Conservation (phyloP, 2,888 invertebrate species). For the Erannis defoliaria region DNA sequence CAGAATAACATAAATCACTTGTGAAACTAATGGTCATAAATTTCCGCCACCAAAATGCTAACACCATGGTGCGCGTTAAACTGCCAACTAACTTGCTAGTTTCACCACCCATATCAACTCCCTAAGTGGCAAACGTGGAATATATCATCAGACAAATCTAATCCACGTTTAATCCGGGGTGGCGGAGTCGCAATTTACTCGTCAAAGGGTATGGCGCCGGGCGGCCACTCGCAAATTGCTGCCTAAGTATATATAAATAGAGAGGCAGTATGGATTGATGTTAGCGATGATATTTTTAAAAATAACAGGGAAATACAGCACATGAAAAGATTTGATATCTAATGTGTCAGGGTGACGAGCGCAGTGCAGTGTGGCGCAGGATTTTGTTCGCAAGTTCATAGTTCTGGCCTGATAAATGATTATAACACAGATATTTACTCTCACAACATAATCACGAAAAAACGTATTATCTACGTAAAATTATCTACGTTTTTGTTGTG, state of each 20-base stretch:
- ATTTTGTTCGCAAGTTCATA: no score
- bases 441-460: no score
- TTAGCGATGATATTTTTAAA: not conserved
- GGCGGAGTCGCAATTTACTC: slow-evolving; percentile 64
- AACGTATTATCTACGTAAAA: no score
- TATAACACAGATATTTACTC: no score
- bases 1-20: not conserved
- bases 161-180: slow-evolving; percentile 63
- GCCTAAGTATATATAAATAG: slow-evolving; percentile 42
- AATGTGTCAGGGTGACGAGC: no score
- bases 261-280: slow-evolving; percentile 31
- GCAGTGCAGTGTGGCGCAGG: no score
- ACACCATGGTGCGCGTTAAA: slow-evolving; percentile 17
- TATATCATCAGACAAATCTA: slow-evolving; percentile 58
- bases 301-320: no score
- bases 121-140: slow-evolving; percentile 44
- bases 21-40: slow-evolving; percentile 7
- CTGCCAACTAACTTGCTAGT: slow-evolving; percentile 29
- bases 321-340: no score
- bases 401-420: no score
- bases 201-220: slow-evolving; percentile 62
- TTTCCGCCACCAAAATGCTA: slow-evolving; percentile 17
- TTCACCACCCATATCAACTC: slow-evolving; percentile 23
- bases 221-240: slow-evolving; percentile 65
- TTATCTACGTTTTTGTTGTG: no score